These are phyloP conservation scores for Nematostella vectensis DNA, from an alignment of 92 coral and sea anemone species.

Conservation along the genomic window DNA sequence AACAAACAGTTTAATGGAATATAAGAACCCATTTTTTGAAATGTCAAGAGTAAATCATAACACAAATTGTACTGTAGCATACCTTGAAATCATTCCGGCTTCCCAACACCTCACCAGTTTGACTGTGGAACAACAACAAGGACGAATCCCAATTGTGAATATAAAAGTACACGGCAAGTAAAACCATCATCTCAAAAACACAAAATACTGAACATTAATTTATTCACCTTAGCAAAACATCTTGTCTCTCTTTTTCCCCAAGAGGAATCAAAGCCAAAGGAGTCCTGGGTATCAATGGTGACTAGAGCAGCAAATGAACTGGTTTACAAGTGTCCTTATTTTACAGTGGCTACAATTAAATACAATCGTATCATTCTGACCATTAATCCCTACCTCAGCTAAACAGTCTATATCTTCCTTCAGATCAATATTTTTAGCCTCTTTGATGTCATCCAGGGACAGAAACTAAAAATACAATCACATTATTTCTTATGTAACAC, in stretches of 20 bases:
- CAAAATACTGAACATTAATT: too few species aligned
- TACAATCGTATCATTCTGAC: too few species aligned
- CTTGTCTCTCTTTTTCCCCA: conserved; percentile 73
- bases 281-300: conserved; percentile 81
- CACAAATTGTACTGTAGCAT: too few species aligned
- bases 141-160: too few species aligned
- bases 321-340: too few species aligned
- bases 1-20: neutral
- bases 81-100: conserved; percentile 94
- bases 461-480: conserved; percentile 51
- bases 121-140: too few species aligned
- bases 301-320: conserved; percentile 24
- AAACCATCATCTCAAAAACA: too few species aligned
- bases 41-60: too few species aligned
- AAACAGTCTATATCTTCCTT: too few species aligned
- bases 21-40: neutral
- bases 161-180: too few species aligned
- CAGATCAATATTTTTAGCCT: conserved; percentile 84
- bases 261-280: conserved; percentile 83
- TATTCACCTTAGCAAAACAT: conserved; percentile 75
- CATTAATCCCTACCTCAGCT: too few species aligned
- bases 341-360: too few species aligned
- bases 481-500: neutral
- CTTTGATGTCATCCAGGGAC: conserved; percentile 74
- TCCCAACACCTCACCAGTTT: conserved; percentile 91